phyloP scores from a whole-genome alignment of 2,888 invertebrate species.

The Catonia carolina region DNA sequence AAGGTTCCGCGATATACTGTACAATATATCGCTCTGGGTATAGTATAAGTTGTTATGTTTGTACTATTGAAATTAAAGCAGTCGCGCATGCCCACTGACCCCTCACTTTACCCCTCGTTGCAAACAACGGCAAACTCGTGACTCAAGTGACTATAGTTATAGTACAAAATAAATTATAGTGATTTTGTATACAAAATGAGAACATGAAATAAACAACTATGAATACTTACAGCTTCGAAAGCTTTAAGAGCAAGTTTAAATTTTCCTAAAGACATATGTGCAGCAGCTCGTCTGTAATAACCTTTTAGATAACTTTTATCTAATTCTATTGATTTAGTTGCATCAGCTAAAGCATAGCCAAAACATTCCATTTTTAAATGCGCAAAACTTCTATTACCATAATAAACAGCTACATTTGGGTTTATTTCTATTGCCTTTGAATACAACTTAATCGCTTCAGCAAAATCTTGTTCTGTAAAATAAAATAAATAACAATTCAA shows the following conservation, averaged over 20 bases:
- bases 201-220: too few relatives aligned
- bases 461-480: constrained; percentile 83
- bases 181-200: too few relatives aligned
- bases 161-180: too few relatives aligned
- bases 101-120: too few relatives aligned
- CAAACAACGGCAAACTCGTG: too few relatives aligned
- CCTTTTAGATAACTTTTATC: constrained; percentile 91
- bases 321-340: constrained; percentile 80
- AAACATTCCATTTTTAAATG: constrained; percentile 91
- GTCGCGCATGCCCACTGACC: too few relatives aligned
- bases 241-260: constrained; percentile 94
- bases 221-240: constrained; percentile 85
- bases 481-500: constrained; percentile 41
- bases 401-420: constrained; percentile 81
- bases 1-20: too few relatives aligned
- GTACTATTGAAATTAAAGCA: too few relatives aligned
- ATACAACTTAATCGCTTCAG: constrained; percentile 81
- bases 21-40: too few relatives aligned
- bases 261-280: constrained; percentile 96
- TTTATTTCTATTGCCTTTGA: constrained; percentile 64
- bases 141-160: too few relatives aligned
- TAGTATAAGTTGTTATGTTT: too few relatives aligned
- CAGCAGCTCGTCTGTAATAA: constrained; percentile 93
- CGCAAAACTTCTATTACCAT: constrained; percentile 92
- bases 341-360: constrained; percentile 90